Percentiles rank a stretch among this genome's conserved stretches.
Conservation (phyloP, 2,888 invertebrate species). For the Volucella inanis region DNA sequence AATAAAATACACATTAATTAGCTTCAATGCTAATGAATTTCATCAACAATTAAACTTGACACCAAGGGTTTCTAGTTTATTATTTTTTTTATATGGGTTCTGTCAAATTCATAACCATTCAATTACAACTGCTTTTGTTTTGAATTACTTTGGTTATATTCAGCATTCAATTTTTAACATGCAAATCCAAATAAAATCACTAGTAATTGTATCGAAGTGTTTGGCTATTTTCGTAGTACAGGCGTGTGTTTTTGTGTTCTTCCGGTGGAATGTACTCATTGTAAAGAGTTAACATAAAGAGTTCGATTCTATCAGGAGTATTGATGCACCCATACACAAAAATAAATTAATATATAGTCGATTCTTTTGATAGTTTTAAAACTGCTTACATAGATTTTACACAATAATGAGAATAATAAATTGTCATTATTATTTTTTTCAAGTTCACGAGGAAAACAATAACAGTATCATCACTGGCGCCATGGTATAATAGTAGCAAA, state of each 20-base stretch:
- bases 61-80: slow-evolving; percentile 25
- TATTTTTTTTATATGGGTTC: neutral
- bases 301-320: slow-evolving; percentile 10
- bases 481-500: slow-evolving; percentile 18
- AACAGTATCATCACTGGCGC: slow-evolving; percentile 24
- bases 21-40: neutral
- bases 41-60: slow-evolving; percentile 21
- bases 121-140: slow-evolving; percentile 19
- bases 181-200: slow-evolving; percentile 12
- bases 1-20: neutral
- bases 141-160: slow-evolving; percentile 45
- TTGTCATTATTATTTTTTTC: slow-evolving; percentile 34
- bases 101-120: neutral
- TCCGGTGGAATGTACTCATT: slow-evolving; percentile 1
- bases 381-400: slow-evolving; percentile 40
- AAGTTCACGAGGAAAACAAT: slow-evolving; percentile 19
- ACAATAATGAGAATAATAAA: slow-evolving; percentile 60
- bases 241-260: slow-evolving; percentile 11
- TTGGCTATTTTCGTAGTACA: slow-evolving; percentile 2
- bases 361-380: slow-evolving; percentile 38
- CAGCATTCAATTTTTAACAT: slow-evolving; percentile 21
- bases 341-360: slow-evolving; percentile 23
- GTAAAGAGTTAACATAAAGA: slow-evolving; percentile 12
- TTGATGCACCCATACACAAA: neutral
- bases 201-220: slow-evolving; percentile 16